These are phyloP conservation scores for Hermodice carunculata DNA, from an alignment of 2,888 invertebrate genomes.

Conservation along the genomic window DNA sequence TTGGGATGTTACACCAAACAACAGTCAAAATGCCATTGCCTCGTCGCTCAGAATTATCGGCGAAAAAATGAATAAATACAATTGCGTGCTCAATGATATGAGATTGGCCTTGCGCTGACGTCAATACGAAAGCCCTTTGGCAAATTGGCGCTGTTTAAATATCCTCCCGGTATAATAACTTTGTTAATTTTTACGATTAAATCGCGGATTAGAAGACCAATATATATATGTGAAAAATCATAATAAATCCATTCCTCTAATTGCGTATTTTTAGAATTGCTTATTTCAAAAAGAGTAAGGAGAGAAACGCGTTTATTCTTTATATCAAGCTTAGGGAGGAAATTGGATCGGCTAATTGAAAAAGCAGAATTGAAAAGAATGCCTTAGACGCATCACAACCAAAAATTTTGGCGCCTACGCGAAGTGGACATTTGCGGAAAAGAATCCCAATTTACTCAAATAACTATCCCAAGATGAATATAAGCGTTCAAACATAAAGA, in stretches of 20 bases:
- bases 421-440: conserved; percentile 59
- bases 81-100: conserved; percentile 64
- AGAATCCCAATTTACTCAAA: conserved; percentile 60
- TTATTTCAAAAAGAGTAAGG: too few species aligned
- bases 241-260: too few species aligned
- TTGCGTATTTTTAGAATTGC: too few species aligned
- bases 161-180: conserved; percentile 40
- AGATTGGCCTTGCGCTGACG: conserved; percentile 62
- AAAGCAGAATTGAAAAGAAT: conserved; percentile 65
- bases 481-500: conserved; percentile 37
- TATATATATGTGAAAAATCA: too few species aligned
- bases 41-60: too few species aligned
- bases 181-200: too few species aligned
- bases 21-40: too few species aligned
- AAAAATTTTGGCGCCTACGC: conserved; percentile 56
- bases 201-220: too few species aligned
- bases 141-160: conserved; percentile 52
- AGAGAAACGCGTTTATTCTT: too few species aligned
- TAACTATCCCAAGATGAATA: conserved; percentile 53
- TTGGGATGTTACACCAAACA: conserved; percentile 35
- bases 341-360: conserved; percentile 58
- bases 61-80: conserved; percentile 56
- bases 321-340: background rate
- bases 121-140: conserved; percentile 62
- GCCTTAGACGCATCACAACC: conserved; percentile 64